phyloP scores from a whole-genome alignment of 2,797 vertebrate species.

The Sardinella longiceps region DNA sequence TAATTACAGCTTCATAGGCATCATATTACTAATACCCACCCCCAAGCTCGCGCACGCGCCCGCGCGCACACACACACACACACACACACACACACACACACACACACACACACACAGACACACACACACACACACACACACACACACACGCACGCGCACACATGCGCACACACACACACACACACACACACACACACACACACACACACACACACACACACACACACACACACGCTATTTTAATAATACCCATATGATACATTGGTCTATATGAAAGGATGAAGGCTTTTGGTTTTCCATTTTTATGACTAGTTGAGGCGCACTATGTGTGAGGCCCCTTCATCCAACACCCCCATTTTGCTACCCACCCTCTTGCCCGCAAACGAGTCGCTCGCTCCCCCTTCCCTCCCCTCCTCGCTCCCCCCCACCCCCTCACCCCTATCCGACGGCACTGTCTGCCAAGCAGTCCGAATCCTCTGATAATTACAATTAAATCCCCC shows the following conservation, averaged over 20 bases:
- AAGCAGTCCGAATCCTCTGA: constrained; percentile 1
- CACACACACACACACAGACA: too few species aligned
- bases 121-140: not conserved
- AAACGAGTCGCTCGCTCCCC: not conserved
- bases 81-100: not conserved
- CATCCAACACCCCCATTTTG: not conserved
- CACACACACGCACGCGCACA: too few species aligned
- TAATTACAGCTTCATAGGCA: constrained; percentile 21
- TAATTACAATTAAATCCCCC: constrained; percentile 32
- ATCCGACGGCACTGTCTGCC: not conserved
- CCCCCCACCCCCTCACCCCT: not conserved
- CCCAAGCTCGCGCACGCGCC: too few species aligned
- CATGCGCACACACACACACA: too few species aligned
- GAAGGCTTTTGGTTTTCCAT: not conserved
- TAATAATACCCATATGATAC: not conserved
- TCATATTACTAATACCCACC: not conserved
- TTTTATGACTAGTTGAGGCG: not conserved
- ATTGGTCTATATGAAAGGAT: not conserved
- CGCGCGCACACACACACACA: too few species aligned
- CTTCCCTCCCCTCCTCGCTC: too few species aligned
- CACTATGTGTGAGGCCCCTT: not conserved
- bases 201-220: too few species aligned
- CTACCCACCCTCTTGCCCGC: not conserved
- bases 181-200: not conserved
- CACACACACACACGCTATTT: not conserved